Percentiles rank a stretch among this genome's conserved stretches.
phyloP scores from a whole-genome alignment of 2,888 invertebrate genomes.

The Emesis russula region DNA sequence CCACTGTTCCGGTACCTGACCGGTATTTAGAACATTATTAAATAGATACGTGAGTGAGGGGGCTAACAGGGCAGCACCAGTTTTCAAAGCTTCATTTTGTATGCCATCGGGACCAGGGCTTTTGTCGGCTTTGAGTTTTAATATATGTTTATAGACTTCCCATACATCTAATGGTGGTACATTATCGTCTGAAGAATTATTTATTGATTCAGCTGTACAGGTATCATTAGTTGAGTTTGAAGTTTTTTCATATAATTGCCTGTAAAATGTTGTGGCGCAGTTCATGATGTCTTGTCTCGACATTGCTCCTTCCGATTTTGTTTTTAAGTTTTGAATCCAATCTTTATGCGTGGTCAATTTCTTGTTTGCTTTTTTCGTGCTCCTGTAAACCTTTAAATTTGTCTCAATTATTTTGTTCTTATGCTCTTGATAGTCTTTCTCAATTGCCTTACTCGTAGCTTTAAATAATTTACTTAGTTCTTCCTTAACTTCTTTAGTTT shows the following conservation, averaged over 20 bases:
- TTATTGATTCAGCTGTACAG: not conserved
- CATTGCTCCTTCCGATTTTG: slow-evolving; percentile 43
- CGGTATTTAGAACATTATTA: slow-evolving; percentile 28
- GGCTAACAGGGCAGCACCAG: slow-evolving; percentile 49
- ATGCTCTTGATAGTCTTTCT: slow-evolving; percentile 46
- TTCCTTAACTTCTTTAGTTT: slow-evolving; percentile 48
- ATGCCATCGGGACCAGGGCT: slow-evolving; percentile 76
- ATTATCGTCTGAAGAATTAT: not conserved
- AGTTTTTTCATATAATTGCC: slow-evolving; percentile 32
- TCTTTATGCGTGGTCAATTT: slow-evolving; percentile 63
- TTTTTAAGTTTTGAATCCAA: slow-evolving; percentile 70
- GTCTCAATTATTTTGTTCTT: slow-evolving; percentile 57
- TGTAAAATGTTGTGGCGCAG: slow-evolving; percentile 34
- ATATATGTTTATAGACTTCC: slow-evolving; percentile 66
- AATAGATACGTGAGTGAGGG: slow-evolving; percentile 51
- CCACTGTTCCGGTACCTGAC: slow-evolving; percentile 33
- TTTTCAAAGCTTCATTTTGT: slow-evolving; percentile 75
- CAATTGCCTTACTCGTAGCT: slow-evolving; percentile 46
- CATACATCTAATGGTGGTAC: not conserved
- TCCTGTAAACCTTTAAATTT: slow-evolving; percentile 61
- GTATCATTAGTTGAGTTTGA: not conserved
- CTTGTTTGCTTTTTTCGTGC: slow-evolving; percentile 66
- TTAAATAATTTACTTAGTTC: slow-evolving; percentile 26
- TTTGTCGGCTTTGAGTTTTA: slow-evolving; percentile 68
- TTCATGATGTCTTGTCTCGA: slow-evolving; percentile 54